Percentiles rank a stretch among this genome's conserved stretches.
phyloP scores from a whole-genome alignment of 2,888 invertebrate genomes.

The Globia sparganii region DNA sequence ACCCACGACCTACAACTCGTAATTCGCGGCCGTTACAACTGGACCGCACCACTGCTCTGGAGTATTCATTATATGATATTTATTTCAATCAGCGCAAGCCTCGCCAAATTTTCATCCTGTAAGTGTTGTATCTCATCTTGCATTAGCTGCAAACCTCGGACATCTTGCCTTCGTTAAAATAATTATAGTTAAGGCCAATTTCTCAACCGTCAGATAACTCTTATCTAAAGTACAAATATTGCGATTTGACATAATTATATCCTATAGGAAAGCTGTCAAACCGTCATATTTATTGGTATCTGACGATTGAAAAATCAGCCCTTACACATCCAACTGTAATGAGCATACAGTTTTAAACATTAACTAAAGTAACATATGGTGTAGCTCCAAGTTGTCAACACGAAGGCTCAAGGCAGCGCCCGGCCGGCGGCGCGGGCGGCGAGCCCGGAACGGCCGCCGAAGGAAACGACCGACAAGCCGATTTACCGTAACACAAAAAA shows the following conservation, averaged over 20 bases:
- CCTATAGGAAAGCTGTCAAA: not conserved
- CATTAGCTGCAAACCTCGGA: not conserved
- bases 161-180: not conserved
- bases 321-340: conserved; percentile 4
- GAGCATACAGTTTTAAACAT: conserved; percentile 15
- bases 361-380: conserved; percentile 34
- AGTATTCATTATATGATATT: not conserved
- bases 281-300: not conserved
- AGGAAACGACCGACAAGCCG: conserved; percentile 75
- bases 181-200: not conserved
- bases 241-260: not conserved
- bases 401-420: conserved; percentile 28
- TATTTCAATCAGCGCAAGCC: not conserved
- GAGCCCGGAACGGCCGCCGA: conserved; percentile 55
- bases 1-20: no score
- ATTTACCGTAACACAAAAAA: conserved; percentile 89
- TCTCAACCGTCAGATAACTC: not conserved
- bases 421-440: conserved; percentile 16
- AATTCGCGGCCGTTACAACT: no score
- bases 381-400: conserved; percentile 48
- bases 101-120: not conserved
- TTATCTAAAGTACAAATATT: not conserved
- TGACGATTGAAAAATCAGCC: not conserved
- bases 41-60: not conserved
- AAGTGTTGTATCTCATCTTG: not conserved